Base-by-base conservation (phyloP, 2,113 vertebrate species). In the Paralichthys olivaceus region DNA sequence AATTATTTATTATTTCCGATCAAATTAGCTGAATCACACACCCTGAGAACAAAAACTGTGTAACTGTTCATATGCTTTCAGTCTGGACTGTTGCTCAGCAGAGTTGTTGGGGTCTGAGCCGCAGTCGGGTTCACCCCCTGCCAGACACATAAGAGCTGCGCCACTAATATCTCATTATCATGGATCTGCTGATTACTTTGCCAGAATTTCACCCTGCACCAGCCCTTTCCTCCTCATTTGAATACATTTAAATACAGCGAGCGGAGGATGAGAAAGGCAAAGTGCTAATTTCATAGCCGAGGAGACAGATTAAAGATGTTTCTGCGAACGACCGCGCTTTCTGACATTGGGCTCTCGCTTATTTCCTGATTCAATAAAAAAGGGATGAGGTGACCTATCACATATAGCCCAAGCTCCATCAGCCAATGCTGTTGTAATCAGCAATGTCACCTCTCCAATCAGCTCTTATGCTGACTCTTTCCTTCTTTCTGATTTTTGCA, bases 221-320 rank as follows among this genome's bases (percentile, higher is more conserved):
- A 29, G 81, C 87, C 85, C 86, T 69, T 84, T 62, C 57, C 56
- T 81, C 56, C 84, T 80, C 72, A 90, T 91, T 79, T 89, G 51
- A 92, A 94, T 91, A 86, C 37, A 92, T 94, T 89, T 89, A 73
- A 91, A 91, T 93, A 86, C 20, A 3, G 40, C 3, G 34, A 61
- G 80, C 13, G 53, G 47, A 51, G 69, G 22, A 71, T 63, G 57
- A 70, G 66, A 68, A 65, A 74, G 62, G 49, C 43, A 66, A 26
- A 63, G 80, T 53, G 75, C 61, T 90, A 75, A 87, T 90, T 85
- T 80, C 69, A 80, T 84, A 69, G 85, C 76, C 23, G 25, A 68
- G 70, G 75, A 80, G 80, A 81, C 64, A 61, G 79, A 76, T 85
- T 89, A 84, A 88, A 89, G 75, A 91, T 84, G 70, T 81, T 84